Conservation (phyloP, 1,140 invertebrate species). For the Chironomus striatipennis region DNA sequence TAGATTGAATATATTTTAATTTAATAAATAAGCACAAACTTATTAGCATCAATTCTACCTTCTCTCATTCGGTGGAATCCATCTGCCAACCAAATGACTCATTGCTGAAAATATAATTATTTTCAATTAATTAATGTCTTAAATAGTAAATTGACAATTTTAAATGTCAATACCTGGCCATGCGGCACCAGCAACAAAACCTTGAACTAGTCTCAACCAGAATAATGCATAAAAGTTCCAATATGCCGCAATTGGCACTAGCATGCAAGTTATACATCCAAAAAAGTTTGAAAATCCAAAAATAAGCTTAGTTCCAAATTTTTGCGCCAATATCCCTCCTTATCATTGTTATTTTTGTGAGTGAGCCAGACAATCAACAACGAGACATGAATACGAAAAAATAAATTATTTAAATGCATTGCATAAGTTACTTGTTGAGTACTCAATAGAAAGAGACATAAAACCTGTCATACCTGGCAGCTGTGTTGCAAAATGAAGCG, state of each 20-base stretch:
- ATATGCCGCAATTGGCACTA: slow-evolving; percentile 50
- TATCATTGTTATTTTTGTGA: not conserved
- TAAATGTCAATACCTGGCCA: slow-evolving; percentile 2
- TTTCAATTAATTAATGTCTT: not conserved
- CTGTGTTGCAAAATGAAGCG: slow-evolving; percentile 55
- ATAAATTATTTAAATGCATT: not conserved
- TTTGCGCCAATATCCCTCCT: slow-evolving; percentile 49
- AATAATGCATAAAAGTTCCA: slow-evolving; percentile 41
- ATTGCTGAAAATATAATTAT: slow-evolving; percentile 43
- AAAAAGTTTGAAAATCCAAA: slow-evolving; percentile 53
- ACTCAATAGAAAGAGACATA: not conserved
- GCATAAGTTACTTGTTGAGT: not conserved
- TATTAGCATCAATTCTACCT: slow-evolving; percentile 28
- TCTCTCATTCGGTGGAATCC: slow-evolving; percentile 57
- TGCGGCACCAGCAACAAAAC: slow-evolving; percentile 1
- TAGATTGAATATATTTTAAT: no score
- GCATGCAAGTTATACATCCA: slow-evolving; percentile 51
- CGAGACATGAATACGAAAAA: not conserved
- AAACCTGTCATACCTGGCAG: slow-evolving; percentile 43
- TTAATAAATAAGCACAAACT: no score
- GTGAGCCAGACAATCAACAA: not conserved
- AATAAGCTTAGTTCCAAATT: slow-evolving; percentile 53
- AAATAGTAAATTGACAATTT: not conserved
- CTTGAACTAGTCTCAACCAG: not conserved
- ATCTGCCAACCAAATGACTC: slow-evolving; percentile 56